phyloP scores from a whole-genome alignment of 35 echinoderm and acorn worm species.

The Hemicentrotus pulcherrimus region DNA sequence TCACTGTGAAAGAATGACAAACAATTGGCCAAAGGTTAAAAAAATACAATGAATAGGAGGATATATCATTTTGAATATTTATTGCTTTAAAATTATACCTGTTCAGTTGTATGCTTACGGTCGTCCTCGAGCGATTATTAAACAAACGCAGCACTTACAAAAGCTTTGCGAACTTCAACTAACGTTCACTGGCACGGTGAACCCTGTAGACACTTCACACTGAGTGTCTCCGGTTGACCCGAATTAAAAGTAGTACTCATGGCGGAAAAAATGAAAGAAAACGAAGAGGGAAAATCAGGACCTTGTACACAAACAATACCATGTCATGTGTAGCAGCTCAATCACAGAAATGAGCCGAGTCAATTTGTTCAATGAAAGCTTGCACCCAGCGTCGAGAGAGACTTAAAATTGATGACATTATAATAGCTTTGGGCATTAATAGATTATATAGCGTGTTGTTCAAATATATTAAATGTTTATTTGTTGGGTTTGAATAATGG shows the following conservation, averaged over 20 bases:
- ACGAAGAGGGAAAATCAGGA: not conserved
- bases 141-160: not conserved
- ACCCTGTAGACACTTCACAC: conserved; percentile 19
- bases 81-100: not conserved
- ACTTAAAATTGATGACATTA: not conserved
- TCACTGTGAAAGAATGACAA: not conserved
- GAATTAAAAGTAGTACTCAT: not conserved
- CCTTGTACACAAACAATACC: conserved; percentile 6
- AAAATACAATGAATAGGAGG: not conserved
- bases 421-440: not conserved
- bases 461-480: not conserved
- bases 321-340: conserved; percentile 9
- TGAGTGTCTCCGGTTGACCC: not conserved
- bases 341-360: not conserved
- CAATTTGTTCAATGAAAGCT: not conserved
- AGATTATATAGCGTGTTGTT: too few relatives aligned
- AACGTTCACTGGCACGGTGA: conserved; percentile 25
- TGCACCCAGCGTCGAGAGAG: not conserved
- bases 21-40: not conserved
- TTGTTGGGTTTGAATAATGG: not conserved
- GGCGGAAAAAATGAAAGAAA: conserved; percentile 11
- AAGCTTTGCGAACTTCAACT: not conserved
- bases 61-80: not conserved
- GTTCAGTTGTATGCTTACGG: not conserved
- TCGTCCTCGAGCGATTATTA: not conserved